Base-by-base conservation (phyloP, 2,113 vertebrate genomes). In the Phrynocephalus versicolor region DNA sequence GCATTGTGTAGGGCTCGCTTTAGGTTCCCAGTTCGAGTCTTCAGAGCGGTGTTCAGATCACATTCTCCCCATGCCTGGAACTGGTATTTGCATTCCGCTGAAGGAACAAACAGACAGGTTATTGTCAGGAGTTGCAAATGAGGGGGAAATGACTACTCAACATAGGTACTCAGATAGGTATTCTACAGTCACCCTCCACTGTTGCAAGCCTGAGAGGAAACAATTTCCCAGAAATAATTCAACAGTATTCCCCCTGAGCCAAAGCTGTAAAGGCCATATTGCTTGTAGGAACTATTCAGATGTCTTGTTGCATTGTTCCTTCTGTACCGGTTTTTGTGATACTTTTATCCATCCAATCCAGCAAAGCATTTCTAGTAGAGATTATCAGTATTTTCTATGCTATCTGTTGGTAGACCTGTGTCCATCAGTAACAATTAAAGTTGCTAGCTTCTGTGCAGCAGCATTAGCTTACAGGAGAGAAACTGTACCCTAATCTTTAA, bases 51-150 rank as follows among this genome's bases (percentile, higher is more conserved):
- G 15, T 96, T 96, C 92, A 96, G 93, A 83, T 99, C 98, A n/a
- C 98, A 99, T 92, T 99, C 98, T 74, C 98, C 98, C 98, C 98
- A 99, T 1, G 96, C 97, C 93, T 98, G 96, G 95, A 99, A 99
- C 75, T 99, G 97, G 88, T 99, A 99, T 92, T 99, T 99, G 94
- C 98, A 99, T 84, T 99, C 98, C 0, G 98, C 98, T 99, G 87
- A 18, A 88, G 85, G 2, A 89, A 87, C 73, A 41, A 55, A 72
- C n/a, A 74, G 55, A 73, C 7, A 72, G 84, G 65, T 73, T 74
- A 86, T 86, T 76, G 67, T 27, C 69, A 64, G 57, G 37, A 33
- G 2, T 2, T 72, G 76, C 79, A 79, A 35, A 60, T 13, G 18
- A 45, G 23, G 13, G 10, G 25, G 3, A 9, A 72, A 60, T 82